These are phyloP conservation scores for Lordiphosa clarofinis DNA, from an alignment of 1,140 invertebrate genomes.

Conservation along the genomic window DNA sequence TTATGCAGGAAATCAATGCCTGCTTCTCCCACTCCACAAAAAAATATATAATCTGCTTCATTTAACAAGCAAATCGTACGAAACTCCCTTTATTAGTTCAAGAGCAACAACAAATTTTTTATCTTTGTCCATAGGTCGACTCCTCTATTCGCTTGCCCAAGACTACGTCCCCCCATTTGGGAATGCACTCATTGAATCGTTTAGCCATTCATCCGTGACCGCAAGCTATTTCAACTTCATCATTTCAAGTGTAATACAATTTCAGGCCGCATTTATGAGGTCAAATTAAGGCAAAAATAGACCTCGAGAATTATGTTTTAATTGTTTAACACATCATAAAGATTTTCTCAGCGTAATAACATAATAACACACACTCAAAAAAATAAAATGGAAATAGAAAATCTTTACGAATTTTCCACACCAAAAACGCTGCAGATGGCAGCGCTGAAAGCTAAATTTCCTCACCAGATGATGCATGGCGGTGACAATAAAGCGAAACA, in stretches of 20 bases:
- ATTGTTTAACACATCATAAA: conserved; percentile 70
- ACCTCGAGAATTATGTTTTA: conserved; percentile 48
- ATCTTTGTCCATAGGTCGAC: too few relatives aligned
- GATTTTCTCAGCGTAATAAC: conserved; percentile 53
- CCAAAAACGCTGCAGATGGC: conserved; percentile 42
- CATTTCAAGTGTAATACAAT: conserved; percentile 43
- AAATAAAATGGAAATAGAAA: conserved; percentile 11
- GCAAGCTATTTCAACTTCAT: conserved; percentile 3
- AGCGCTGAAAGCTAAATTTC: conserved; percentile 62
- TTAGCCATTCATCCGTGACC: conserved; percentile 8
- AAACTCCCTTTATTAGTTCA: too few relatives aligned
- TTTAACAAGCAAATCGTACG: too few relatives aligned
- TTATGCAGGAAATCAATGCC: too few relatives aligned
- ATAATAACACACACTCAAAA: conserved; percentile 13
- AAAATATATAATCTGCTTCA: too few relatives aligned
- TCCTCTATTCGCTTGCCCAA: too few relatives aligned
- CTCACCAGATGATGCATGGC: conserved; percentile 53
- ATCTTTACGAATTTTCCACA: conserved; percentile 21
- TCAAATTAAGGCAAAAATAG: conserved; percentile 56
- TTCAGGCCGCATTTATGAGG: conserved; percentile 52
- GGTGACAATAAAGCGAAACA: conserved; percentile 66
- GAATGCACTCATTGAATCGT: conserved; percentile 7
- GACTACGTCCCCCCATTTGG: background rate
- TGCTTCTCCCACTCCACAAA: too few relatives aligned
- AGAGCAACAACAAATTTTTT: too few relatives aligned